Evolutionary conservation across 2,113 vertebrate species (phyloP).

Genomic region (Delphinus delphis): DNA sequence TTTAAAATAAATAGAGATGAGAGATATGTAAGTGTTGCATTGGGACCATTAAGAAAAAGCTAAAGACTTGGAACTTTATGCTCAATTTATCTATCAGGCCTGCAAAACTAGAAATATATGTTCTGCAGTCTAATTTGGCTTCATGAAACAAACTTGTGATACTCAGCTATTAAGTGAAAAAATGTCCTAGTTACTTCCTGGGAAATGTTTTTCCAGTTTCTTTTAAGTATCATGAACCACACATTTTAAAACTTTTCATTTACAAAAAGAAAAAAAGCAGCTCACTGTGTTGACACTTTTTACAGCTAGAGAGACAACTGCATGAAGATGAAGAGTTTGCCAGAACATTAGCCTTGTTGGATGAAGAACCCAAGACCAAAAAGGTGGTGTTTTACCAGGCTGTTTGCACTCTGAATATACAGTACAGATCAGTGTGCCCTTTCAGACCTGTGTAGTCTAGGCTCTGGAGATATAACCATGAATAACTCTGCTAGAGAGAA

Average conservation of each 20-base stretch:
- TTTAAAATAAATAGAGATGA: conserved; percentile 20
- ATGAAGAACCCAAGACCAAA: conserved; percentile 89
- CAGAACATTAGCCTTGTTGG: conserved; percentile 93
- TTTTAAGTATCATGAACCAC: not conserved
- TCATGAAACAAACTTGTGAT: conserved; percentile 19
- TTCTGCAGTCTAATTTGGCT: not conserved
- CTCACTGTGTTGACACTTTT: not conserved
- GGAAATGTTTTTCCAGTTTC: conserved; percentile 25
- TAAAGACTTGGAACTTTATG: not conserved
- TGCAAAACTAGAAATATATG: not conserved
- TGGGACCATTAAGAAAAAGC: conserved; percentile 35
- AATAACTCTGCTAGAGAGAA: not conserved
- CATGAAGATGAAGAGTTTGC: conserved; percentile 98
- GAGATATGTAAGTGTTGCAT: not conserved
- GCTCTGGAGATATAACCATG: not conserved
- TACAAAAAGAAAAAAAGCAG: not conserved
- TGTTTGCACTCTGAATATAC: not conserved
- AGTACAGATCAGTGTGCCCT: not conserved
- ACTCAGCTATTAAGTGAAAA: not conserved
- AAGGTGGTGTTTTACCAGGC: conserved; percentile 84
- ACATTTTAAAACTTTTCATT: not conserved
- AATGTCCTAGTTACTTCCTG: not conserved
- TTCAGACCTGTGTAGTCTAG: not conserved
- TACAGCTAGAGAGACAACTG: conserved; percentile 93
- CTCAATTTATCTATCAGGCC: not conserved